Base-by-base conservation (phyloP, 1,140 invertebrate genomes). In the Diploscapter pachys region DNA sequence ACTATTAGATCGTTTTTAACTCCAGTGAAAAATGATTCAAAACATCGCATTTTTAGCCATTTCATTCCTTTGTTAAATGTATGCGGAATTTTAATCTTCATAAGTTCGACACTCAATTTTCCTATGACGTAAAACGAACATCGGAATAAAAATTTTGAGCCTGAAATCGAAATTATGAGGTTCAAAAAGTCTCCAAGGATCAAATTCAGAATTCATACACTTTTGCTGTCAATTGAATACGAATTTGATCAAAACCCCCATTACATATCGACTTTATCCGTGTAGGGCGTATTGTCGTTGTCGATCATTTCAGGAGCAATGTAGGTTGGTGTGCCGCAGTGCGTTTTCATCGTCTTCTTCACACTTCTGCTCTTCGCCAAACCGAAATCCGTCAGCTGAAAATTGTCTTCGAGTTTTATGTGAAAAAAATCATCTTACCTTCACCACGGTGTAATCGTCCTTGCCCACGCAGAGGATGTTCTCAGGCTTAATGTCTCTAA, bases 281-380 rank as follows among this genome's bases (percentile, higher is more conserved):
- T 65, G 31, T 71, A 71, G 4, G 56, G 61, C 56, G 50, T 56
- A 11, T 63, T 65, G n/a, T 67, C 69, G 56, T 71, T 63, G 11
- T 67, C 69, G 11, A 71, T 5, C 13, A 71, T 71, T 50, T 71
- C 69, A 5, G 69, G 69, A 11, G 69, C 69, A 8, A 71, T 71
- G 56, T 71, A 71, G 9, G 11, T 67, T 11, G 69, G 69, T 2
- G 69, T 71, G 53, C 69, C 69, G 64, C 69, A 71, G 56, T 67
- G 64, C 31, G 69, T 71, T 8, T 63, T 68, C 69, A 71, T 71
- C 13, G 56, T 50, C 9, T 13, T 54, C 13, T 54, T 13, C 8
- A 8, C 69, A 5, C n/a, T 63, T 5, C n/a, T 2, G 59, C 8
- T 48, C 69, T 71, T 71, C 56, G 69, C 50, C 4, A 71, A 59